These are phyloP conservation scores for Leptinotarsa juncta DNA, from an alignment of 2,888 invertebrate genomes.

Conservation along the genomic window DNA sequence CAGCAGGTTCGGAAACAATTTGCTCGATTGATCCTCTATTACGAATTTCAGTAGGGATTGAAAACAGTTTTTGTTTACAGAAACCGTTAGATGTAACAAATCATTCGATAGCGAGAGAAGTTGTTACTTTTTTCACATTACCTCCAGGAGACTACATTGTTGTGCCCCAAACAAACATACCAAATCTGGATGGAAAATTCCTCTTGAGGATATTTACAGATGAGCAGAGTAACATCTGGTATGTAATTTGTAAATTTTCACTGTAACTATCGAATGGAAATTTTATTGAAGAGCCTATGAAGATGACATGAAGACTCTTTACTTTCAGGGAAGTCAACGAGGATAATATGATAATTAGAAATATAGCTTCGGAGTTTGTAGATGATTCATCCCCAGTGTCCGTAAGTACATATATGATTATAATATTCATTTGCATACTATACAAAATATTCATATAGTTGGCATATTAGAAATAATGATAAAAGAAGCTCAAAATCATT, in stretches of 20 bases:
- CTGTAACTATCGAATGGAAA: neutral
- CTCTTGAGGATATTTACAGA: slow-evolving; percentile 78
- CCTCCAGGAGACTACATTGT: slow-evolving; percentile 81
- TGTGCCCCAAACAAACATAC: slow-evolving; percentile 77
- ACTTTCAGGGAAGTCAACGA: slow-evolving; percentile 79
- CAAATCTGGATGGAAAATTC: slow-evolving; percentile 78
- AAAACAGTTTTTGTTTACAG: slow-evolving; percentile 59
- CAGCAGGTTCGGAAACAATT: too few species aligned
- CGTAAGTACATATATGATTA: slow-evolving; percentile 62
- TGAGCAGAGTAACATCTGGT: slow-evolving; percentile 80
- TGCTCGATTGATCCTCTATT: too few species aligned
- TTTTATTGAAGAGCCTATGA: too few species aligned
- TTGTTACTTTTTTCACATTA: slow-evolving; percentile 79
- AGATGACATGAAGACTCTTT: neutral
- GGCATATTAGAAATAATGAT: too few species aligned
- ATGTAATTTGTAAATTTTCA: slow-evolving; percentile 44
- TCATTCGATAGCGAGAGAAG: slow-evolving; percentile 74
- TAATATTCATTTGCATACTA: neutral
- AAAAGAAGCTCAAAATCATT: too few species aligned
- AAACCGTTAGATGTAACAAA: slow-evolving; percentile 77
- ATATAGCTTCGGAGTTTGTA: slow-evolving; percentile 72
- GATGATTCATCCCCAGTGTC: slow-evolving; percentile 69
- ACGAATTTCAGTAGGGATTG: neutral
- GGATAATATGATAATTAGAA: slow-evolving; percentile 77
- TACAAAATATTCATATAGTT: neutral